Evolutionary conservation across 1,140 invertebrate species (phyloP).

Genomic region (Papilio glaucus): DNA sequence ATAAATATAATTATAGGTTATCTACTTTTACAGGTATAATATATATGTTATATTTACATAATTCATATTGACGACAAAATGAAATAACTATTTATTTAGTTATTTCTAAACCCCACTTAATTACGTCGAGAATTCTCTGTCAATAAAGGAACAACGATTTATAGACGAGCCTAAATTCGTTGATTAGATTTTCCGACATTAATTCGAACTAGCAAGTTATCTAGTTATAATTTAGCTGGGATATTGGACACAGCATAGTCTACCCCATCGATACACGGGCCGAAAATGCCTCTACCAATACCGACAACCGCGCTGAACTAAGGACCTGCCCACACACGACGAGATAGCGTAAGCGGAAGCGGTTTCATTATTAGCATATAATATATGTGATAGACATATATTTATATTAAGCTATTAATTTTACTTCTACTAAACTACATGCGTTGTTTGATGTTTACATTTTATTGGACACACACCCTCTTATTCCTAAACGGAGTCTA

Average conservation of each 20-base stretch:
- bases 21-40: too few species aligned
- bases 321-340: background rate
- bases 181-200: constrained; percentile 32
- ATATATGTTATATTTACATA: too few species aligned
- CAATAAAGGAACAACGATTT: background rate
- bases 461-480: too few species aligned
- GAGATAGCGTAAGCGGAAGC: constrained; percentile 9
- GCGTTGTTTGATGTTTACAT: too few species aligned
- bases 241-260: constrained; percentile 36
- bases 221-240: constrained; percentile 38
- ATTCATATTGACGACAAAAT: too few species aligned
- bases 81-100: too few species aligned
- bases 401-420: too few species aligned
- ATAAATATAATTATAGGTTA: too few species aligned
- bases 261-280: constrained; percentile 36
- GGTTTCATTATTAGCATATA: background rate
- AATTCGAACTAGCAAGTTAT: constrained; percentile 34
- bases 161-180: constrained; percentile 3
- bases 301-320: constrained; percentile 36
- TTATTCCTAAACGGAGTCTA: too few species aligned
- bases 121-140: background rate
- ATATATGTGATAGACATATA: too few species aligned
- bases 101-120: background rate
- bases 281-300: constrained; percentile 59
- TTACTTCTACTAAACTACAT: too few species aligned